Evolutionary conservation across 2,888 invertebrate species (phyloP).

Genomic region (Ligdia adustata): DNA sequence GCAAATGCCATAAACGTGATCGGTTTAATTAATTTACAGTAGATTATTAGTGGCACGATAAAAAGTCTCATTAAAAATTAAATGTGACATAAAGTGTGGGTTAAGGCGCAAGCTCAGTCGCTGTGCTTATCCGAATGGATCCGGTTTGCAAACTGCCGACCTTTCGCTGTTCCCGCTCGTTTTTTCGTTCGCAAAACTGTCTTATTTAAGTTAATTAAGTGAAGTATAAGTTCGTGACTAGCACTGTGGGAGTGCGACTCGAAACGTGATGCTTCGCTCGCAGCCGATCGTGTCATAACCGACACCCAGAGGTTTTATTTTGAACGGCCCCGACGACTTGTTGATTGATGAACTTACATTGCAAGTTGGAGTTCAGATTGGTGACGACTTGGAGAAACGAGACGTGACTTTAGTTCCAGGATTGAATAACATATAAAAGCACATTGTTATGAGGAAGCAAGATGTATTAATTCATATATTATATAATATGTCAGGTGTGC

Average conservation of each 20-base stretch:
- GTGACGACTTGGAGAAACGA: conserved; percentile 2
- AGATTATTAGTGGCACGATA: conserved; percentile 56
- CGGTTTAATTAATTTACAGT: conserved; percentile 46
- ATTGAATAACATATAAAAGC: too few relatives aligned
- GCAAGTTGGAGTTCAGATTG: neutral
- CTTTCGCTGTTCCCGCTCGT: conserved; percentile 60
- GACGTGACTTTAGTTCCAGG: neutral
- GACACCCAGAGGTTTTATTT: conserved; percentile 19
- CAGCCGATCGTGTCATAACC: conserved; percentile 52
- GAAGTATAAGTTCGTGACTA: conserved; percentile 83
- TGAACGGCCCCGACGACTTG: neutral
- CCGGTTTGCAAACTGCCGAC: conserved; percentile 71
- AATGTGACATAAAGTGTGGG: conserved; percentile 69
- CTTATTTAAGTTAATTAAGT: conserved; percentile 83
- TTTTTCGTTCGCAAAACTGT: conserved; percentile 77
- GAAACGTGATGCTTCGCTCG: conserved; percentile 59
- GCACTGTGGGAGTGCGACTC: conserved; percentile 66
- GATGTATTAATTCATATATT: too few relatives aligned
- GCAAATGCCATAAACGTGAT: conserved; percentile 30
- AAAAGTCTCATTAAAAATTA: conserved; percentile 71
- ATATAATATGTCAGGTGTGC: too few relatives aligned
- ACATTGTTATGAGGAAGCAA: too few relatives aligned
- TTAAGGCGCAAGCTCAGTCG: conserved; percentile 50
- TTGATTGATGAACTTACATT: conserved; percentile 13
- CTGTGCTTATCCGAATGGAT: conserved; percentile 46